Evolutionary conservation across 2,888 invertebrate genomes (phyloP), one percentile per base, ranked within the genome.

Genomic region (Microchrysa polita): DNA sequence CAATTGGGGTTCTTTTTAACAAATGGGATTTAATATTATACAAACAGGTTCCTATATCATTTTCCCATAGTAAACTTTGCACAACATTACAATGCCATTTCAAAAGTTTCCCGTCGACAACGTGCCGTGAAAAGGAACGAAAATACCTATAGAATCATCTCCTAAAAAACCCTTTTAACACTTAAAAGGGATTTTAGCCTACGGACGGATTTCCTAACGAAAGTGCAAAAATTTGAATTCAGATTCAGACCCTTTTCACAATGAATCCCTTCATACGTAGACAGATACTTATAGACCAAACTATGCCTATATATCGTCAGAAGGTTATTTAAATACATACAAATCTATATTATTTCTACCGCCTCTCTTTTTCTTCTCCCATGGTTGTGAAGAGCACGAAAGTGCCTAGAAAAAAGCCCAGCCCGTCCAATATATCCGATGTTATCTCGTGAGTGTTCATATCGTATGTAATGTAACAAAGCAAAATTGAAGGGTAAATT

Each of bases 121-220:
- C 27, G 27, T 5, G 27, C 7, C 27, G 27, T 5, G 20, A 9
- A 27, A 12, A 57, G 20, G 57, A 57, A 59, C 27, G 40, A 22
- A 69, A 69, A 69, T 20, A 57, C 57, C 55, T 57, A 5, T 12
- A 16, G 20, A 57, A 18, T 18, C 69, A 69, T 34, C 34, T 69
- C 23, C 57, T n/a, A n/a, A n/a, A n/a, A 20, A 22, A 69, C 69
- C 69, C 55, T 69, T 69, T 67, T 69, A 55, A 12, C 55, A 57
- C 69, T 69, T 69, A 55, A 69, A 69, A 69, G 42, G 69, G 69
- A 69, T 69, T 69, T 55, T 57, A 57, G 69, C 69, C 69, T 69
- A 69, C 57, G 69, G 69, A 57, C 55, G 69, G 40, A 69, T 55
- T 42, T 53, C 55, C 34, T 1, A n/a, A n/a, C 5, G 20, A 69